Percentiles rank a stretch among this genome's conserved stretches.
Evolutionary conservation across 2,888 invertebrate genomes (phyloP).

Genomic region (Tridacna crocea): DNA sequence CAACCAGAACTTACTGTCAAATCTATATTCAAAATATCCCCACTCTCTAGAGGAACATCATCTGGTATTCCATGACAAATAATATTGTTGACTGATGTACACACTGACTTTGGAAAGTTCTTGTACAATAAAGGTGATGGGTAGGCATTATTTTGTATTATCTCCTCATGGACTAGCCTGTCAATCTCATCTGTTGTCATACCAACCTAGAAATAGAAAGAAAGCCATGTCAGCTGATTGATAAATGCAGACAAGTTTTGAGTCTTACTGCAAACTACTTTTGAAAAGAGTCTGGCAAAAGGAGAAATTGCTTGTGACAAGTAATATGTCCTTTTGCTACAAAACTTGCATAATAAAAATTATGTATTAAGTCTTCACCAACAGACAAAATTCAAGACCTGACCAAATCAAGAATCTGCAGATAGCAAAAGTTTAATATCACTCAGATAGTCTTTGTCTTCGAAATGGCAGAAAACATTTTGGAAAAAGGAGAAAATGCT

Average conservation of each 20-base stretch:
- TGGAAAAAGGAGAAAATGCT: too few relatives aligned
- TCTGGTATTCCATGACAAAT: conserved; percentile 98
- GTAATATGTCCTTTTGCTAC: background rate
- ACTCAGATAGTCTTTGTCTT: too few relatives aligned
- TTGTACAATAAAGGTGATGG: conserved; percentile 95
- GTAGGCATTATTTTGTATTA: conserved; percentile 90
- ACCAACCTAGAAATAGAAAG: conserved; percentile 85
- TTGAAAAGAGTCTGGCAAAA: background rate
- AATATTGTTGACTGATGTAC: conserved; percentile 96
- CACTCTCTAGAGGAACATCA: conserved; percentile 89
- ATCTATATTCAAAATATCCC: conserved; percentile 96
- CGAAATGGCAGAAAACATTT: too few relatives aligned
- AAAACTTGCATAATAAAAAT: background rate
- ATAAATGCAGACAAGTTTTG: too few relatives aligned
- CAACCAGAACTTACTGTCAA: conserved; percentile 89
- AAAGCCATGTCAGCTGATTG: too few relatives aligned
- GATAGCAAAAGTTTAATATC: too few relatives aligned
- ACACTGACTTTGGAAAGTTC: conserved; percentile 94
- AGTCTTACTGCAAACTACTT: too few relatives aligned
- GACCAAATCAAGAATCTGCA: too few relatives aligned
- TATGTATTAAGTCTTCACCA: too few relatives aligned
- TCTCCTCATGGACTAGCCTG: conserved; percentile 89
- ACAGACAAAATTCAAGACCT: too few relatives aligned
- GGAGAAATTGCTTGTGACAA: background rate
- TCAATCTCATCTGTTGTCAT: conserved; percentile 94